Evolutionary conservation across 1,140 invertebrate genomes (phyloP), one percentile per base, ranked within the genome.

Genomic region (Drosophila parvula): DNA sequence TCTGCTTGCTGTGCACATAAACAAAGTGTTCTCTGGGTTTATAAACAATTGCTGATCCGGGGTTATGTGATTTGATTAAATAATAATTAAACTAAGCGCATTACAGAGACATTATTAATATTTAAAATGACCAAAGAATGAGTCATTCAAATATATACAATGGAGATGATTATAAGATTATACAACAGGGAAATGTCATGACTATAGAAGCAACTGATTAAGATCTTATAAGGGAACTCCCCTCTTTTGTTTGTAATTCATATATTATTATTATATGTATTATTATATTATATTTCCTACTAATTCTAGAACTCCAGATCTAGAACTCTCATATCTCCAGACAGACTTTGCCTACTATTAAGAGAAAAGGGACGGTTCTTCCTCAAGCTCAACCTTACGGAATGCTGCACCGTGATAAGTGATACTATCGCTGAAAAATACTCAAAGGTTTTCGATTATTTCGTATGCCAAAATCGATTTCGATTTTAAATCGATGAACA

Each of bases 1-100:
- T 38, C 18, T 38, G 51, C 51, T 55, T 38, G 50, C 50, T 53
- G 51, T 38, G 51, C 51, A 55, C 51, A 55, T 38, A 55, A 55
- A 55, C 51, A 55, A 55, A 55, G 12, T n/a, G 12, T 16, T 55
- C 38, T 38, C 8, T 14, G 51, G 50, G 51, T 4, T 34, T 51
- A 51, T 8, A 51, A 51, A 51, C 48, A 51, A 18, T 34, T 22
- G 11, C 16, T 36, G 50, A 14, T 22, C 11, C 16, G 32, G 7
- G 6, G 22, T 38, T 38, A 34, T 22, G 8, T 51, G 30, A 34
- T 51, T 34, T 12, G 10, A 34, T 34, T 51, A 0, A 18, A 14
- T 14, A 34, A 9, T 34, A 14, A 38, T 14, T 14, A 14, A 14
- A 14, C 4, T 6, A 14, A 1, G 36, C 5, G 5, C 5, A 38